Base-by-base conservation (phyloP, 2,113 vertebrate genomes). In the Nannobrachium achirus region DNA sequence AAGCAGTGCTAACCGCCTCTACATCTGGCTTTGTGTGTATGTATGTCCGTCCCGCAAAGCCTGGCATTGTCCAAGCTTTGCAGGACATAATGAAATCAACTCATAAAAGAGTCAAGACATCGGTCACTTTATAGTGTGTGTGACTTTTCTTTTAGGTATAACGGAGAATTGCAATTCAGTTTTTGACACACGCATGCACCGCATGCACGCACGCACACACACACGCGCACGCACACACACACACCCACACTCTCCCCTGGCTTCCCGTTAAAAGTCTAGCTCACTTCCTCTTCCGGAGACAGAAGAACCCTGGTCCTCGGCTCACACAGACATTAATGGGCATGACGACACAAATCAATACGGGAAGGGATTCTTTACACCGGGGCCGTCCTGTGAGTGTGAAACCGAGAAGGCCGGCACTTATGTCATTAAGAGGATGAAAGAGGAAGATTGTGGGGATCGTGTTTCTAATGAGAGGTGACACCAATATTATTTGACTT, bases 321-420 rank as follows among this genome's bases (percentile, higher is more conserved):
- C 57, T 73, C 40, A 25, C 10, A 0, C 6, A 3, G 67, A 44
- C 79, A 84, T 86, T 88, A 84, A 88, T 72, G 44, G 71, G 67
- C 0, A 56, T 33, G 75, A 64, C 39, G 56, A 84, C 79, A 84
- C 74, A 83, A n/a, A 83, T 85, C 86, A 81, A 46, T 71, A 78
- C 73, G 82, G 72, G 63, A 69, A 77, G 65, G 52, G 65, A 67
- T 80, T 57, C 76, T 81, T 87, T 80, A 84, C 78, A 84, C n/a
- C n/a, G n/a, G 66, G 74, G 56, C 68, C 83, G 84, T 78, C 85
- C 81, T n/a, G 82, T 81, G n/a, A n/a, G n/a, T n/a, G n/a, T 81
- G 75, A 60, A 79, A 71, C 62, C 72, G 64, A 59, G 74, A 46
- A 78, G 52, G 48, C 63, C 20, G 53, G 58, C 66, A 61, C 39